phyloP scores from a whole-genome alignment of 1,140 invertebrate genomes.

The Antheraea pernyi region DNA sequence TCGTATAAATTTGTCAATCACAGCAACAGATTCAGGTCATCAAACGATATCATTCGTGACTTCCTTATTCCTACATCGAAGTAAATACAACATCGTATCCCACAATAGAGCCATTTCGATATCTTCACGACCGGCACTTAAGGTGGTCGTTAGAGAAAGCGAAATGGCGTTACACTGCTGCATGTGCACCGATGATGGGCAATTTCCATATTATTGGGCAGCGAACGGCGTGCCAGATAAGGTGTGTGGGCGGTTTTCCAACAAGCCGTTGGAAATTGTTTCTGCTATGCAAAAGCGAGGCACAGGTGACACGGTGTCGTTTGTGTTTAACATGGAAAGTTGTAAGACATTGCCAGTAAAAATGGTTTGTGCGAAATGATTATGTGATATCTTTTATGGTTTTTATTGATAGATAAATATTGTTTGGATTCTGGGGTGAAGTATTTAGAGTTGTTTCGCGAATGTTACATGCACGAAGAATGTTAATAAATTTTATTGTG shows the following conservation, averaged over 20 bases:
- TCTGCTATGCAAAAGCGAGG: background rate
- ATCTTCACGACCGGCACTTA: constrained; percentile 10
- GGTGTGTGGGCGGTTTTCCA: constrained; percentile 1
- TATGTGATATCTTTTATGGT: constrained; percentile 9
- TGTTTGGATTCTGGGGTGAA: background rate
- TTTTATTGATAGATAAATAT: background rate
- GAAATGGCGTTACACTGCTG: background rate
- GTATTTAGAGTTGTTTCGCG: background rate
- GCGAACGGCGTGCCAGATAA: constrained; percentile 5
- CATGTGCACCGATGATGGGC: constrained; percentile 7
- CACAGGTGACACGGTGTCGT: background rate
- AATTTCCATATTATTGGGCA: constrained; percentile 9
- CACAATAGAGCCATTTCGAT: constrained; percentile 6
- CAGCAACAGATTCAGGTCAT: background rate
- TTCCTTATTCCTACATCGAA: constrained; percentile 6
- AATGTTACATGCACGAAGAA: background rate
- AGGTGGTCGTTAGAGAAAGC: constrained; percentile 2
- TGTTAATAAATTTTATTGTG: background rate
- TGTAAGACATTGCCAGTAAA: background rate
- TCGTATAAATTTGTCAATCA: background rate
- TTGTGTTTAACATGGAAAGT: background rate
- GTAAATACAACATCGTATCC: background rate
- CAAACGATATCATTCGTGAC: background rate
- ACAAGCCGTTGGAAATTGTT: background rate
- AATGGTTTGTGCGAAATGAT: background rate